These are phyloP conservation scores for Drosophila algonquin DNA, from an alignment of 2,888 invertebrate genomes.

Conservation along the genomic window DNA sequence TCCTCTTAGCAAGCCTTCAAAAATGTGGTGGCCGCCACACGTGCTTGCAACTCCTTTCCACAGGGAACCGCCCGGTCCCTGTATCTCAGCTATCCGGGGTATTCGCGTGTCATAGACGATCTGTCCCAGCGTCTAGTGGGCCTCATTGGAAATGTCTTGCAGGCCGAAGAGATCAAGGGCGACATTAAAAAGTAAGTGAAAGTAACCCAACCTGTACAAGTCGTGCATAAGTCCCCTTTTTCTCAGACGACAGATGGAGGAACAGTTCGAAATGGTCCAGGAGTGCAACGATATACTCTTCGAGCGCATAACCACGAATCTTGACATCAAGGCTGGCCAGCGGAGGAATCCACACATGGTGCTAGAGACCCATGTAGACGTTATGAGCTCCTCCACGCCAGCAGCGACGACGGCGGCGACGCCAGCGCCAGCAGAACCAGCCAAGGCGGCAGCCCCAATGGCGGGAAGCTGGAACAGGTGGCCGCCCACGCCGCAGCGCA, in stretches of 20 bases:
- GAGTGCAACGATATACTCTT: conserved; percentile 93
- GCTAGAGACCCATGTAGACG: conserved; percentile 83
- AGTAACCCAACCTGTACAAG: not conserved
- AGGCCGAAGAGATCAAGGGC: conserved; percentile 85
- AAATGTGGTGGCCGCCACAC: conserved; percentile 88
- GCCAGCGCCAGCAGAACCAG: not conserved
- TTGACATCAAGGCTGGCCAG: conserved; percentile 88
- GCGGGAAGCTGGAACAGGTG: conserved; percentile 87
- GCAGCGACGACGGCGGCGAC: not conserved
- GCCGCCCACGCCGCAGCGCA: conserved; percentile 35
- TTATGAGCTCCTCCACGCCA: conserved; percentile 25
- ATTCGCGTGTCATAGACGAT: conserved; percentile 87
- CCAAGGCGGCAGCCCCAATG: conserved; percentile 45
- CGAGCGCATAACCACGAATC: conserved; percentile 90
- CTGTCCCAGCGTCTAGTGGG: conserved; percentile 88
- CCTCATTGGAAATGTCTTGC: conserved; percentile 86
- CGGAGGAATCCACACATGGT: conserved; percentile 85
- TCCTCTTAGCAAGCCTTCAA: conserved; percentile 85
- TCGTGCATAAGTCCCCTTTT: not conserved
- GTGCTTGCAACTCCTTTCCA: conserved; percentile 89
- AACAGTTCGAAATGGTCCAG: conserved; percentile 90
- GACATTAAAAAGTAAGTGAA: conserved; percentile 67
- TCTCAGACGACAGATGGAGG: conserved; percentile 85
- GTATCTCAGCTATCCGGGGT: conserved; percentile 91
- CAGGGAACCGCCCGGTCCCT: conserved; percentile 89